Evolutionary conservation across 2,797 vertebrate species (phyloP).

Genomic region (Sebastes goodei): DNA sequence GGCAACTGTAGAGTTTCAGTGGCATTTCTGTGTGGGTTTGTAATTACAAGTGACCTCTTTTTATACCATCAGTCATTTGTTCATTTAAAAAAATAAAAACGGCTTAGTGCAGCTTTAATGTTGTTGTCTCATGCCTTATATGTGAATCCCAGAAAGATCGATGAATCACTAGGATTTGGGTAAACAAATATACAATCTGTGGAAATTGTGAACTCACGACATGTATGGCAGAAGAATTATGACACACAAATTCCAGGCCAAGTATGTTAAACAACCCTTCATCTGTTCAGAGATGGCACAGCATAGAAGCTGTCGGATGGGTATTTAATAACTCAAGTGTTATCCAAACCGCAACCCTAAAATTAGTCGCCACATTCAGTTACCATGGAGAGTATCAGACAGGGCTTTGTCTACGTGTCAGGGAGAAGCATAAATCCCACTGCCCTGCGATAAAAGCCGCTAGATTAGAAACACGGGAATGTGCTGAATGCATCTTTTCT

Average conservation of each 20-base stretch:
- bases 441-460: slow-evolving; percentile 53
- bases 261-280: slow-evolving; percentile 38
- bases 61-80: neutral
- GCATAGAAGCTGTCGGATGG: slow-evolving; percentile 47
- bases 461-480: slow-evolving; percentile 61
- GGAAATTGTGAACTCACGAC: neutral
- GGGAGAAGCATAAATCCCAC: slow-evolving; percentile 67
- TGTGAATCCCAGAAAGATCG: neutral
- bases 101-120: neutral
- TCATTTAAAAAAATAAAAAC: neutral
- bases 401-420: slow-evolving; percentile 61
- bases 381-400: slow-evolving; percentile 75
- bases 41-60: neutral
- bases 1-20: neutral
- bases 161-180: neutral
- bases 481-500: slow-evolving; percentile 62
- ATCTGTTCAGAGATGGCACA: slow-evolving; percentile 29
- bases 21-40: neutral
- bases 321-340: slow-evolving; percentile 67
- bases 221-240: neutral
- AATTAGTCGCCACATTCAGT: slow-evolving; percentile 65
- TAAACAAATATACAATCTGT: neutral
- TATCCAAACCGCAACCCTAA: slow-evolving; percentile 64
- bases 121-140: neutral
- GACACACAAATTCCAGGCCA: neutral